Evolutionary conservation across 2,888 invertebrate species (phyloP).

Genomic region (Protonemura montana): DNA sequence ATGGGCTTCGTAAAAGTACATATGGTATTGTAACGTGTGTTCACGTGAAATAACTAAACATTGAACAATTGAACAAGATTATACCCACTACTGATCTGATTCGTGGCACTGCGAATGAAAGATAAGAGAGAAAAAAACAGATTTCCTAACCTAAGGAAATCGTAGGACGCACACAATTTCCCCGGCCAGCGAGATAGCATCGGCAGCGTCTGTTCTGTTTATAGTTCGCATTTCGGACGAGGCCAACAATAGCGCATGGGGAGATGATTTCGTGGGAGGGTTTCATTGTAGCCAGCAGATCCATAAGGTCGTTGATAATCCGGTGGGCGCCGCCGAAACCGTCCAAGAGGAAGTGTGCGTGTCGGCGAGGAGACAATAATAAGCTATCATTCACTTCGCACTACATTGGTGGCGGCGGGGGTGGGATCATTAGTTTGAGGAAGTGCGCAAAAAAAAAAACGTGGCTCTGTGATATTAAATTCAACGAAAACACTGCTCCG

Average conservation of each 20-base stretch:
- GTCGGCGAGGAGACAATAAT: background rate
- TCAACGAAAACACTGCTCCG: background rate
- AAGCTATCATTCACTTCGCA: background rate
- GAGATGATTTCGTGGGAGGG: background rate
- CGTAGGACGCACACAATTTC: background rate
- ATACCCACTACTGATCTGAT: background rate
- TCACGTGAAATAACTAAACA: no score
- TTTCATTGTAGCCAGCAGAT: background rate
- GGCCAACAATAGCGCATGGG: background rate
- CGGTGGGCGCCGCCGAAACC: background rate
- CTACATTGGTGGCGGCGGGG: background rate
- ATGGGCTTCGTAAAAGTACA: no score
- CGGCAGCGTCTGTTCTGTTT: background rate
- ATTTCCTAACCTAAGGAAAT: background rate
- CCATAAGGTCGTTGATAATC: background rate
- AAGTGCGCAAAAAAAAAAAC: background rate
- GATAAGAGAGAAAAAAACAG: background rate
- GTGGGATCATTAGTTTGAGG: slow-evolving; percentile 12
- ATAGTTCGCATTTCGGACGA: background rate
- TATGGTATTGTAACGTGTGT: no score
- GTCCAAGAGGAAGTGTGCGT: background rate
- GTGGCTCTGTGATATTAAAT: background rate
- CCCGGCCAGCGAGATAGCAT: background rate
- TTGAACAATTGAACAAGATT: no score
- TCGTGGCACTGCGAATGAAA: background rate